Evolutionary conservation across 1,140 invertebrate species (phyloP), one percentile per base, ranked within the genome.

Genomic region (Piezodorus guildinii): DNA sequence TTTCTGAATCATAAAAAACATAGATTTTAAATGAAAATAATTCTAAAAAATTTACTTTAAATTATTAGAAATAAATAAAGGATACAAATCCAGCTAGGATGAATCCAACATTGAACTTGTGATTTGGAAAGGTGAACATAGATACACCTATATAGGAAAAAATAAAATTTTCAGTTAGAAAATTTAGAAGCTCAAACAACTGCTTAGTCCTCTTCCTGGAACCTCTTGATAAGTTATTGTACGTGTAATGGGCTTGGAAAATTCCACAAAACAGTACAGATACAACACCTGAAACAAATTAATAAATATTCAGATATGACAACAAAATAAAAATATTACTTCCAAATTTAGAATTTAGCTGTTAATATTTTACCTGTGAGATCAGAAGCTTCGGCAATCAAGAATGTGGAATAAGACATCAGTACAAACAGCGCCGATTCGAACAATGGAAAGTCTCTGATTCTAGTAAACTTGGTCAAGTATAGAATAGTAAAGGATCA

Each of bases 71-170:
- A 39, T 6, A 39, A 39, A 39, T 71, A 83, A 86, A 86, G 85
- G 85, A 86, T 90, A 96, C 91, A 78, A 98, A 94, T 75, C 94
- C 88, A 68, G 87, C 83, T 64, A 91, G 80, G 63, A 98, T 96
- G 72, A 99, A 98, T 60, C 86, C 84, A 30, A 85, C 81, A 76
- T 96, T 88, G 77, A 96, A 98, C 72, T 88, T 86, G 74, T 96
- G 94, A 69, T 93, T 93, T 15, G 91, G 91, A 74, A 96, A 96
- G 0, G 95, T 98, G 73, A 98, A 98, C 86, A 98, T 94, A 6
- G 93, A 95, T 0, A 99, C 95, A 17, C 96, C 96, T 72, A 99
- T 98, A 77, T 98, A 98, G 25, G 90, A 91, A 76, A 99, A 99
- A 69, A 98, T 98, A 77, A 99, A 99, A 77, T 97, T 98, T 75